Evolutionary conservation across 2,888 invertebrate species (phyloP), one percentile per base, ranked within the genome.

Genomic region (Parthenolecanium corni): DNA sequence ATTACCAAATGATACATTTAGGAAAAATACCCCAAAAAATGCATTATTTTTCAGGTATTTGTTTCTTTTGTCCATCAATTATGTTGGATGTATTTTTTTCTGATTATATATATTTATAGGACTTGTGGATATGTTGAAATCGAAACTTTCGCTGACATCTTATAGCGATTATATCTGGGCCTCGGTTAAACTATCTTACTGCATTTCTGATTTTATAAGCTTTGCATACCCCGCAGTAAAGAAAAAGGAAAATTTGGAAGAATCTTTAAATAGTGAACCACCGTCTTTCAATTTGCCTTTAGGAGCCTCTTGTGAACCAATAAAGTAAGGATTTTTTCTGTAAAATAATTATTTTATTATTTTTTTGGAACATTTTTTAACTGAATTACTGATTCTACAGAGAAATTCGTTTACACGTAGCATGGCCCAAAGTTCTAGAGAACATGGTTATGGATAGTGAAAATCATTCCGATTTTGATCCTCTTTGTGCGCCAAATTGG

Each of bases 1-100:
- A 85, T 71, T 93, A 89, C 74, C 89, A 95, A 71, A 89, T 92
- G 78, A 85, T 91, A 53, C 88, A 93, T 72, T 77, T 96, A 65
- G 84, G 85, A 71, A 80, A 82, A 68, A 82, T 85, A 62, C 90
- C 92, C 1, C 78, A 81, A 23, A 85, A 89, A 69, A 91, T 86
- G 71, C 84, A 83, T 68, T 87, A 91, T 75, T 79, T 97, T 1
- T 84, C 83, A 65, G 88, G 87, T 64, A 69, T n/a, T n/a, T 46
- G 3, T 62, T 25, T 16, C 38, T 46, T 23, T 23, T n/a, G n/a
- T 56, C 2, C 9, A 52, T 53, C 51, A 38, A 18, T 38, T 5
- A 20, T 40, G 21, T 51, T 52, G 20, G 12, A 56, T 42, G 21
- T 16, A 56, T 5, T 44, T 66, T 53, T 56, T 44, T 44, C 46